These are phyloP conservation scores for Xanthia icteritia DNA, from an alignment of 2,888 invertebrate genomes.

Conservation along the genomic window DNA sequence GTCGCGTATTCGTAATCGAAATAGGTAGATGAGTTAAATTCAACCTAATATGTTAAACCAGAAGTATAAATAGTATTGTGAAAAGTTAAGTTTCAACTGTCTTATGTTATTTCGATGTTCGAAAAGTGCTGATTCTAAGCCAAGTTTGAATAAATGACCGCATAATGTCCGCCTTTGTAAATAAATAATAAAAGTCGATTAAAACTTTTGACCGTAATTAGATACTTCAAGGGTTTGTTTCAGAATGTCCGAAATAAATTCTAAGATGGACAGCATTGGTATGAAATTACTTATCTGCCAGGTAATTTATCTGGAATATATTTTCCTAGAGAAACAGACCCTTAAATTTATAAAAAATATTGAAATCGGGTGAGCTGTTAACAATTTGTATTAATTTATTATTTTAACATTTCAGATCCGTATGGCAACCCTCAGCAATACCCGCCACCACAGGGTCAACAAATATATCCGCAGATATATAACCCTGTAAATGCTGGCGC, in stretches of 20 bases:
- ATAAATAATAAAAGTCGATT: neutral
- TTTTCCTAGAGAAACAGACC: no score
- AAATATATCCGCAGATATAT: slow-evolving; percentile 81
- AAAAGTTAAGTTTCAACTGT: no score
- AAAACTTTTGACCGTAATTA: neutral
- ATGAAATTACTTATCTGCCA: neutral
- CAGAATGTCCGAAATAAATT: neutral
- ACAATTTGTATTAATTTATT: neutral
- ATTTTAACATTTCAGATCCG: slow-evolving; percentile 76
- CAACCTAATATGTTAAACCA: neutral
- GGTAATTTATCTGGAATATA: neutral
- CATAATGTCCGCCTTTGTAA: no score
- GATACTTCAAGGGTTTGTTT: neutral
- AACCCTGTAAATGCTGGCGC: slow-evolving; percentile 75
- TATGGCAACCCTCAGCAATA: slow-evolving; percentile 80
- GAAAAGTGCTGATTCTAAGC: no score
- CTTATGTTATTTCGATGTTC: no score
- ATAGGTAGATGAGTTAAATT: neutral
- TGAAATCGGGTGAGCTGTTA: neutral
- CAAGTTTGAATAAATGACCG: no score
- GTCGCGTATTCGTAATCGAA: neutral
- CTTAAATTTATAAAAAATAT: neutral
- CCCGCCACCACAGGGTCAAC: slow-evolving; percentile 78
- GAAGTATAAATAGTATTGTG: no score
- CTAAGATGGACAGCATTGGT: neutral